Base-by-base conservation (phyloP, 2,797 vertebrate genomes). In the Bryconaethiops microstoma region DNA sequence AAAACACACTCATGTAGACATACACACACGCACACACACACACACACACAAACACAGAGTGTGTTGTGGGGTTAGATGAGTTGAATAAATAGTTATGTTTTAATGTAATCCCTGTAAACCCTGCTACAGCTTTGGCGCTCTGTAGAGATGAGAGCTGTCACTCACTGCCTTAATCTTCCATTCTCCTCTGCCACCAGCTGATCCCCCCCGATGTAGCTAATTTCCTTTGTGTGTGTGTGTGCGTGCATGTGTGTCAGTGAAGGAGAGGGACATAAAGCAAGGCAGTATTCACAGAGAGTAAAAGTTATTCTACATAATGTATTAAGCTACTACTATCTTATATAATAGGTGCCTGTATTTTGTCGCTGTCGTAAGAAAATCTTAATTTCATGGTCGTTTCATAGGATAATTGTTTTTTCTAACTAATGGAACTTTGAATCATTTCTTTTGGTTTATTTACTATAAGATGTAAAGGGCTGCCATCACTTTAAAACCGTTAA, bases 121-220 rank as follows among this genome's bases (percentile, higher is more conserved):
- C 83, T 80, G 89, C 88, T 81, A 85, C 89, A 85, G 86, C 91
- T 84, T 86, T 89, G 52, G 91, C 83, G 89, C 90, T 92, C 87
- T 88, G 88, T 90, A 86, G 86, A 87, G 87, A 88, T 85, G 85
- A 89, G 85, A 86, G 77, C 87, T 87, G 89, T 89, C 88, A 87
- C 92, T 94, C 93, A 92, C 89, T 86, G 86, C 88, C 86, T 90
- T 94, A 93, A 93, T 93, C 91, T 91, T 86, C 88, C 89, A 50
- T 74, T 69, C 71, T 82, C 71, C 70, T 79, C 92, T 90, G 89
- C 92, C 93, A 91, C 83, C 84, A 91, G 90, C 94, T 93, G 93
- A 95, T 95, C 92, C 90, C 79, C 86, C 86, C 90, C 94, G 70
- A 86, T 80, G 76, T 76, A 68, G 77, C 79, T 76, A 71, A 83